phyloP scores from a whole-genome alignment of 2,888 invertebrate genomes.

The Caenorhabditis uteleia region DNA sequence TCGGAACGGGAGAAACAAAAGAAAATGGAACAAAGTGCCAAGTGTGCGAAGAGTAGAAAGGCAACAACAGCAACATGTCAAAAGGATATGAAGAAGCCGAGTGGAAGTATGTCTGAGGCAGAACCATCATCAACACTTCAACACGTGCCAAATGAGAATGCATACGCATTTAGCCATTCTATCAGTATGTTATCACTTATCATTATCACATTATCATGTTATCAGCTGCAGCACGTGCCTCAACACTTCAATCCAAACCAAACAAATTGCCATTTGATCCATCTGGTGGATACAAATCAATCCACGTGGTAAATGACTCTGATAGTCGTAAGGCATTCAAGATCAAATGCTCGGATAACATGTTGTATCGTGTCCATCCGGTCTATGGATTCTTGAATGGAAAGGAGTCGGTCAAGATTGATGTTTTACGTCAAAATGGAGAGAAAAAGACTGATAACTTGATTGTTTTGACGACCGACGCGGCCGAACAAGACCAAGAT shows the following conservation, averaged over 20 bases:
- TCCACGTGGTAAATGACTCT: slow-evolving; percentile 22
- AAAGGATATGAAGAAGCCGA: no score
- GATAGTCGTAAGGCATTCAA: slow-evolving; percentile 36
- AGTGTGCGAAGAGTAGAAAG: no score
- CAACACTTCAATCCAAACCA: slow-evolving; percentile 8
- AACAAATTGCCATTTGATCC: slow-evolving; percentile 29
- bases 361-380: slow-evolving; percentile 35
- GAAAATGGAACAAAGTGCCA: no score
- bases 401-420: slow-evolving; percentile 10
- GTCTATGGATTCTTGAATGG: slow-evolving; percentile 34
- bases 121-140: no score
- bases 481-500: not conserved
- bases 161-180: no score
- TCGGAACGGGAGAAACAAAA: no score
- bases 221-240: slow-evolving; percentile 1
- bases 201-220: no score
- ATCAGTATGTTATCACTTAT: no score
- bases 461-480: slow-evolving; percentile 27
- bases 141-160: no score
- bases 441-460: slow-evolving; percentile 27
- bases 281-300: slow-evolving; percentile 29
- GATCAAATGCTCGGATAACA: slow-evolving; percentile 38
- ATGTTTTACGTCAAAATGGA: slow-evolving; percentile 37
- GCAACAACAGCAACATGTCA: no score
- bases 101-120: no score